A percentile compares a stretch with the other conserved stretches of the same genome.
phyloP scores from a whole-genome alignment of 1,140 invertebrate genomes.

The Liolophura sinensis region DNA sequence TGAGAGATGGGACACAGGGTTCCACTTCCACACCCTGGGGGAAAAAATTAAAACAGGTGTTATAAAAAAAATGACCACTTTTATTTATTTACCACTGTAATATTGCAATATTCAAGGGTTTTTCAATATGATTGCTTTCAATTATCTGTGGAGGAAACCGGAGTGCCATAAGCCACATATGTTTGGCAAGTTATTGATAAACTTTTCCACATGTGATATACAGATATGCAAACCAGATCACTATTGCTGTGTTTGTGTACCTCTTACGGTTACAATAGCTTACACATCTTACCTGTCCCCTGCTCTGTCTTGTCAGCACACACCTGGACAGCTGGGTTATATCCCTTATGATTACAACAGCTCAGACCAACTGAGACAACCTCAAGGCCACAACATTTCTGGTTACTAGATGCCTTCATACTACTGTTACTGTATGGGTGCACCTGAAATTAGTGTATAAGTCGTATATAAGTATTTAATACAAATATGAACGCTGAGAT shows the following conservation, averaged over 20 bases:
- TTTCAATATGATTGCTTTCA: too few species aligned
- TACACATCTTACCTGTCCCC: conserved; percentile 25
- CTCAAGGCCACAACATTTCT: conserved; percentile 52
- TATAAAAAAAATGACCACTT: too few species aligned
- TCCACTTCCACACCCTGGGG: conserved; percentile 50
- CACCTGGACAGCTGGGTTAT: conserved; percentile 41
- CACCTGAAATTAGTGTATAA: conserved; percentile 23
- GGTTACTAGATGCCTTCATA: conserved; percentile 38
- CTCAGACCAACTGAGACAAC: conserved; percentile 39
- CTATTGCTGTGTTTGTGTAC: background rate
- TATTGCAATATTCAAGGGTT: too few species aligned
- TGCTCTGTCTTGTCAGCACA: conserved; percentile 48
- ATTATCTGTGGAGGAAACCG: too few species aligned
- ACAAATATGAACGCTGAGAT: too few species aligned
- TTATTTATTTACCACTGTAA: too few species aligned
- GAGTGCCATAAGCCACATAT: too few species aligned
- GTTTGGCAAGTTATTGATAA: too few species aligned
- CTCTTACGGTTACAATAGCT: conserved; percentile 2
- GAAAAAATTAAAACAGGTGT: background rate
- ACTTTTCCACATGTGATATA: too few species aligned
- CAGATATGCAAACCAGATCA: too few species aligned
- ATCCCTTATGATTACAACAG: conserved; percentile 52
- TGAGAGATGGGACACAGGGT: conserved; percentile 37
- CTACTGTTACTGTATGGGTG: conserved; percentile 34
- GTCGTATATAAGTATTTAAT: background rate